These are phyloP conservation scores for Sebastes cheni DNA, from an alignment of 2,797 vertebrate species.

Conservation along the genomic window DNA sequence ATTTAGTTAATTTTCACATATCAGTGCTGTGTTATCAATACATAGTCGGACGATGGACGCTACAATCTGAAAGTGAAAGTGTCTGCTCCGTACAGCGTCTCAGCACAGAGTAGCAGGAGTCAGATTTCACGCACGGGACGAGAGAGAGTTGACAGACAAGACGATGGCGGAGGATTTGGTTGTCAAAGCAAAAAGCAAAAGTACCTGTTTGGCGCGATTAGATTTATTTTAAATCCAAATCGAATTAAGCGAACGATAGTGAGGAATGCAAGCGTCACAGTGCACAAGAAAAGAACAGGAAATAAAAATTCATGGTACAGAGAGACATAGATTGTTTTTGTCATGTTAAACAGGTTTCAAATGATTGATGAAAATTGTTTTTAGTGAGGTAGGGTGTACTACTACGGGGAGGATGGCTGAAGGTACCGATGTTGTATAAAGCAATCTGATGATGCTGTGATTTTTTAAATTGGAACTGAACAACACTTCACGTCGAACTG, in stretches of 20 bases:
- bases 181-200: too few relatives aligned
- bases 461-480: constrained; percentile 19
- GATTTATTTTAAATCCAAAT: neutral
- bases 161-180: too few relatives aligned
- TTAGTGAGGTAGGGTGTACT: neutral
- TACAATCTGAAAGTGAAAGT: too few relatives aligned
- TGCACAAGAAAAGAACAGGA: neutral
- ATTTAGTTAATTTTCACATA: too few relatives aligned
- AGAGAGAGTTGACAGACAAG: too few relatives aligned
- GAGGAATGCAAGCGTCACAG: neutral
- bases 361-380: neutral
- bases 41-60: too few relatives aligned
- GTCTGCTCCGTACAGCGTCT: too few relatives aligned
- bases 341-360: neutral
- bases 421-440: constrained; percentile 4
- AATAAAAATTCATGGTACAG: neutral
- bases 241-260: neutral
- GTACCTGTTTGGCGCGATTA: too few relatives aligned
- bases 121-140: too few relatives aligned
- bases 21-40: too few relatives aligned
- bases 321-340: neutral
- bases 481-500: constrained; percentile 33
- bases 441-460: constrained; percentile 1
- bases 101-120: too few relatives aligned
- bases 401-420: neutral